Evolutionary conservation across 2,888 invertebrate species (phyloP).

Genomic region (Rhamnusium bicolor): DNA sequence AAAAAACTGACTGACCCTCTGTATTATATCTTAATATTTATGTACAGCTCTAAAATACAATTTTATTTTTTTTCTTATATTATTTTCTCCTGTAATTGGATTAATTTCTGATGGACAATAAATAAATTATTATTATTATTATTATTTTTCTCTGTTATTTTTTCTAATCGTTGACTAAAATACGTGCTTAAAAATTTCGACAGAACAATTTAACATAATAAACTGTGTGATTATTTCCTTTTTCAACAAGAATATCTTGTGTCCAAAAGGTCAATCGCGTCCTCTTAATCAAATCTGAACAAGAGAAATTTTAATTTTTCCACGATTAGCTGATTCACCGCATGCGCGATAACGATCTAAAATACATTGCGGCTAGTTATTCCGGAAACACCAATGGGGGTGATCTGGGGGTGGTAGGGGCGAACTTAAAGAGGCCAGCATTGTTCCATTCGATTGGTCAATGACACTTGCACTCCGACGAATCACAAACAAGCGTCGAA

Average conservation of each 20-base stretch:
- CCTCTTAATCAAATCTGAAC: constrained; percentile 3
- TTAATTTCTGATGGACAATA: too few relatives aligned
- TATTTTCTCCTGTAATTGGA: too few relatives aligned
- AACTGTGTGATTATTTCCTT: neutral
- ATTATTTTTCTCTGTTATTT: too few relatives aligned
- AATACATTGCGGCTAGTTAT: constrained; percentile 61
- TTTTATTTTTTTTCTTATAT: too few relatives aligned
- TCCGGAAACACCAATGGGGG: constrained; percentile 68
- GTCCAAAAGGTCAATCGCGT: neutral
- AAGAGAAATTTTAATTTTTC: constrained; percentile 33
- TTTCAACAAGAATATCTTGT: neutral
- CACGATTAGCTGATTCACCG: constrained; percentile 53
- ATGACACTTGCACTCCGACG: constrained; percentile 60
- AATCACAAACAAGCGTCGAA: constrained; percentile 52
- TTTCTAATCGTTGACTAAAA: too few relatives aligned
- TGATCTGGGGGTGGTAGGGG: constrained; percentile 53
- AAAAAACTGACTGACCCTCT: too few relatives aligned
- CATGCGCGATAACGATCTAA: constrained; percentile 62
- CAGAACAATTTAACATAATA: neutral
- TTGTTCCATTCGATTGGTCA: constrained; percentile 64
- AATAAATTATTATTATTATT: too few relatives aligned
- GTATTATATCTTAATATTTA: too few relatives aligned
- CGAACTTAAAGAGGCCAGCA: constrained; percentile 65
- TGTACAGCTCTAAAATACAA: too few relatives aligned
- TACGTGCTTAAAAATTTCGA: neutral